These are phyloP conservation scores for Furnarius figulus DNA, from an alignment of 2,113 vertebrate species.

Conservation along the genomic window DNA sequence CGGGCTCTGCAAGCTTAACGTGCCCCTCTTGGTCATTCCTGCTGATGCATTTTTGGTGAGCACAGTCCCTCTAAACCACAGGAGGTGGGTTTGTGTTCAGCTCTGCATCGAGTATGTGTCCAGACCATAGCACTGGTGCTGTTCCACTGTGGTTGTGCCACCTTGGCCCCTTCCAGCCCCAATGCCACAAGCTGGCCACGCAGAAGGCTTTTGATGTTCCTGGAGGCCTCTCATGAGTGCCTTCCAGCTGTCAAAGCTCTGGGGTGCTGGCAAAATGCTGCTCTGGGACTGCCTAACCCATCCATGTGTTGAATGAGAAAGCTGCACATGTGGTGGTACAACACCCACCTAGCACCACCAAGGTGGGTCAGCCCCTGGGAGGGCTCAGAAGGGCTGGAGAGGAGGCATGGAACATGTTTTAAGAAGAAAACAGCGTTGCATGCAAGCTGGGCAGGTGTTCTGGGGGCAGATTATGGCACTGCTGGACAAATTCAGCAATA, in stretches of 20 bases:
- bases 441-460: not conserved
- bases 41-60: not conserved
- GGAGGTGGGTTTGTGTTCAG: not conserved
- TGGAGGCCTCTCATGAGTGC: not conserved
- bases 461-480: not conserved
- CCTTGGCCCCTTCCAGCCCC: not conserved
- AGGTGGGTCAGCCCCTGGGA: not conserved
- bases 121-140: fast-evolving
- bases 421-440: not conserved
- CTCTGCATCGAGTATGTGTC: fast-evolving
- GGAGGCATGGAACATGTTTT: not conserved
- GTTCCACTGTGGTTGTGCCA: not conserved
- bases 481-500: not conserved
- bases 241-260: not conserved
- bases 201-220: not conserved
- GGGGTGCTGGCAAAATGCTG: not conserved
- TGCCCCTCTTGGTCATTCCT: not conserved
- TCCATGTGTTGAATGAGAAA: not conserved
- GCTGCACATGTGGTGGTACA: fast-evolving
- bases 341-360: not conserved
- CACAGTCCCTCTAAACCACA: not conserved
- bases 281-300: not conserved
- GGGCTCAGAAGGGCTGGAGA: not conserved
- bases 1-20: not conserved
- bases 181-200: fast-evolving